Evolutionary conservation across 2,888 invertebrate species (phyloP), one percentile per base, ranked within the genome.

Genomic region (Entomobrya proxima): DNA sequence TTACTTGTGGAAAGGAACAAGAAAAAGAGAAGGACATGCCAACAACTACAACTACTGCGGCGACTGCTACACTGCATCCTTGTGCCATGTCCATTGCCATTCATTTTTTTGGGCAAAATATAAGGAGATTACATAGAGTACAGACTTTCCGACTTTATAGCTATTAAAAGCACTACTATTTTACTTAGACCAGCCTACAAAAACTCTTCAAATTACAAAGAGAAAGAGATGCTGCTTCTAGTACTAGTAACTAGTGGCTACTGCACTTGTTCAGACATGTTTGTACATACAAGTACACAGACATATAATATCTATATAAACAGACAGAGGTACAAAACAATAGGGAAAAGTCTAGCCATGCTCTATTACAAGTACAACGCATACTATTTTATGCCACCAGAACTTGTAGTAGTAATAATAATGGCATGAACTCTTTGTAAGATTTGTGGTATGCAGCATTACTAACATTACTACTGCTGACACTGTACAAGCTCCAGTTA

Each of bases 371-470:
- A n/a, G n/a, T n/a, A n/a, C n/a, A 64, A 30, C 30, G 15, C 64
- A 24, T 27, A 47, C 4, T 47, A 64, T 11, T 1, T 27, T n/a
- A 2, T 50, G 18, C 5, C 30, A 72, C 50, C 18, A 44, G 50
- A 30, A 72, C 72, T 13, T 47, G 30, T 72, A 1, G 47, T 27
- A 15, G n/a, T n/a, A 37, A 6, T 47, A 72, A 15, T n/a, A 37
- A 6, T 47, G 50, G 13, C 44, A 27, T 27, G 30, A n/a, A 47
- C 30, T 72, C 47, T 50, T 18, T 21, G 35, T 32, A 75, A 82
- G 82, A 82, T 82, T 82, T 82, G 82, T 82, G 82, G 75, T 35
- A 74, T 74, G 74, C 61, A 74, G 74, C 74, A 50, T 9, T 18
- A 55, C 35, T 35, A 37, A n/a, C 32, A 47, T 13, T 6, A 24